Conservation (phyloP, 1,140 invertebrate species). For the Heliothis subflexa region DNA sequence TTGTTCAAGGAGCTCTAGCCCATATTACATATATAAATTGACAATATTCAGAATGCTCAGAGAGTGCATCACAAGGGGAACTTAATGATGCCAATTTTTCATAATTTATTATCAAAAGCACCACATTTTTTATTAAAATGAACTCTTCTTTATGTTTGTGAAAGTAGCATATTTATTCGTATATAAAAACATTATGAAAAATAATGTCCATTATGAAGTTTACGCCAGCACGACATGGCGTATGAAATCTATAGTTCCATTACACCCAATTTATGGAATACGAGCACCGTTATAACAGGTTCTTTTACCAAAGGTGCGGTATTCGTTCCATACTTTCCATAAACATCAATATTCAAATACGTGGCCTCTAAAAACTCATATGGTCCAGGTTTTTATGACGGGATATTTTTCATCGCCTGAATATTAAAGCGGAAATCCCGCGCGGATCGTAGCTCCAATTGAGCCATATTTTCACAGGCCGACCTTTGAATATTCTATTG, state of each 20-base stretch:
- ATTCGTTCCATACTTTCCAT: constrained; percentile 67
- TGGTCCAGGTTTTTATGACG: constrained; percentile 77
- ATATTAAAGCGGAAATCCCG: constrained; percentile 78
- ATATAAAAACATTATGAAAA: constrained; percentile 24
- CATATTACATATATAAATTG: not conserved
- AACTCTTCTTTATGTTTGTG: constrained; percentile 28
- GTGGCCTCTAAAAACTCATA: constrained; percentile 77
- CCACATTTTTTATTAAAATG: constrained; percentile 25
- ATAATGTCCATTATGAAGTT: constrained; percentile 36
- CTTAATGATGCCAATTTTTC: constrained; percentile 23
- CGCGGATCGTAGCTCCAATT: constrained; percentile 70
- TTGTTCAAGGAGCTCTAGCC: not conserved
- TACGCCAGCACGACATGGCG: constrained; percentile 5
- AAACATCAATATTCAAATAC: constrained; percentile 82
- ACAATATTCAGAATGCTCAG: constrained; percentile 4
- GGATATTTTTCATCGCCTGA: constrained; percentile 79
- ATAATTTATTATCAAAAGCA: constrained; percentile 6
- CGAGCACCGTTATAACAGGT: constrained; percentile 50
- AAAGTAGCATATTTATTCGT: constrained; percentile 10
- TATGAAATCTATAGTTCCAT: constrained; percentile 57
- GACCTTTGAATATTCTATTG: constrained; percentile 80
- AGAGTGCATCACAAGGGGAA: not conserved
- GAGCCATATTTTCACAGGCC: constrained; percentile 78
- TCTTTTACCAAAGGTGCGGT: constrained; percentile 54
- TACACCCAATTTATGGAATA: constrained; percentile 61